These are phyloP conservation scores for Notolepis coatsorum DNA, from an alignment of 2,797 vertebrate genomes.

Conservation along the genomic window DNA sequence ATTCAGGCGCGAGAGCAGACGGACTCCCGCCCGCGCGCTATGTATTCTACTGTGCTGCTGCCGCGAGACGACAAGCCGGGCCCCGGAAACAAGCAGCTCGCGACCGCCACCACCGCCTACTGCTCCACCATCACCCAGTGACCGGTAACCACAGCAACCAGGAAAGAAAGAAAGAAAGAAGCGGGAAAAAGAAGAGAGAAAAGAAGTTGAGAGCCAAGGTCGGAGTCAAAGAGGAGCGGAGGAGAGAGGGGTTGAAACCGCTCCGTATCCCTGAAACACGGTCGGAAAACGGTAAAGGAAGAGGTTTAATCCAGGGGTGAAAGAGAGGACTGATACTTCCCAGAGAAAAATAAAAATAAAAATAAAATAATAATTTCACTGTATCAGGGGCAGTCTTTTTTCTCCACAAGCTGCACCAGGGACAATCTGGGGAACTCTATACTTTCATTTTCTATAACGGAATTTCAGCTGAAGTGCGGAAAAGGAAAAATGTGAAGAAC, in stretches of 20 bases:
- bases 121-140: constrained; percentile 61
- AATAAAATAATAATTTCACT: too few species aligned
- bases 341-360: constrained; percentile 32
- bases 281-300: constrained; percentile 9
- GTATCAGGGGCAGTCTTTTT: constrained; percentile 7
- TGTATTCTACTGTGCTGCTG: constrained; percentile 81
- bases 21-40: constrained; percentile 83
- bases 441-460: too few species aligned
- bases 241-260: neutral
- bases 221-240: neutral
- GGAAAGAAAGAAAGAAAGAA: constrained; percentile 29
- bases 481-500: too few species aligned
- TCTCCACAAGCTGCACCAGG: constrained; percentile 1
- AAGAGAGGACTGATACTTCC: constrained; percentile 24
- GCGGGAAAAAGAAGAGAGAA: constrained; percentile 22
- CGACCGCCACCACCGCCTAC: constrained; percentile 44
- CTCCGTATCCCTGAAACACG: neutral
- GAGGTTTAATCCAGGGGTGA: constrained; percentile 16
- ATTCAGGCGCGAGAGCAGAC: constrained; percentile 84
- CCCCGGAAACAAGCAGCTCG: constrained; percentile 71
- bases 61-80: constrained; percentile 80
- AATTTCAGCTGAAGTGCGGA: too few species aligned
- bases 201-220: neutral
- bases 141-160: constrained; percentile 59
- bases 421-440: too few species aligned